These are phyloP conservation scores for Nixonia krombeini DNA, from an alignment of 1,140 invertebrate species.

Conservation along the genomic window DNA sequence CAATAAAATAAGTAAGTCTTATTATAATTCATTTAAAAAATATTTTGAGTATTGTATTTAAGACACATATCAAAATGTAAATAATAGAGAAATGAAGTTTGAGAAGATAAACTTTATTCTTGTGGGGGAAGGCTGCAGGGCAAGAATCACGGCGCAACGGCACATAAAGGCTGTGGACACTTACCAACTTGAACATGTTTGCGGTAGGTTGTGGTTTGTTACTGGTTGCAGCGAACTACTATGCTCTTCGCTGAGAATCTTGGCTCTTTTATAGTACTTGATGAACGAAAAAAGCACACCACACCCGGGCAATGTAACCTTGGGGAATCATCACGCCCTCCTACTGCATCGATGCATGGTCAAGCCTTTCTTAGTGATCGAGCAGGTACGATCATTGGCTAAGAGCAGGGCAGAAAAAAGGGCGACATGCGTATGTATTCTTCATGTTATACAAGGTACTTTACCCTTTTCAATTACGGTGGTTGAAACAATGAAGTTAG, in stretches of 20 bases:
- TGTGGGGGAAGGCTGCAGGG: no score
- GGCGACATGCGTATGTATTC: slow-evolving; percentile 28
- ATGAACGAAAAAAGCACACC: slow-evolving; percentile 44
- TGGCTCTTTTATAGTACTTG: slow-evolving; percentile 51
- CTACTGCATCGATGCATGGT: slow-evolving; percentile 37
- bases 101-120: no score
- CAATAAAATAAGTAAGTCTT: no score
- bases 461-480: slow-evolving; percentile 33
- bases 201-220: slow-evolving; percentile 59
- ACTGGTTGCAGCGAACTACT: slow-evolving; percentile 65
- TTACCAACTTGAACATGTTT: slow-evolving; percentile 64
- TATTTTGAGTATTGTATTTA: no score
- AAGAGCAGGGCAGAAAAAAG: slow-evolving; percentile 48
- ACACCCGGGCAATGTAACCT: slow-evolving; percentile 44
- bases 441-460: slow-evolving; percentile 36
- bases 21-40: no score
- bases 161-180: no score
- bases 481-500: slow-evolving; percentile 47
- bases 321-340: slow-evolving; percentile 48
- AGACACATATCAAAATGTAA: no score
- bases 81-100: no score
- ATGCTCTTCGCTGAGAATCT: slow-evolving; percentile 57
- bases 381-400: slow-evolving; percentile 51
- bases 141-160: no score
- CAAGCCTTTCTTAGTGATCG: slow-evolving; percentile 41